Percentiles rank a stretch among this genome's conserved stretches.
Evolutionary conservation across 2,797 vertebrate species (phyloP).

Genomic region (Pempheris klunzingeri): DNA sequence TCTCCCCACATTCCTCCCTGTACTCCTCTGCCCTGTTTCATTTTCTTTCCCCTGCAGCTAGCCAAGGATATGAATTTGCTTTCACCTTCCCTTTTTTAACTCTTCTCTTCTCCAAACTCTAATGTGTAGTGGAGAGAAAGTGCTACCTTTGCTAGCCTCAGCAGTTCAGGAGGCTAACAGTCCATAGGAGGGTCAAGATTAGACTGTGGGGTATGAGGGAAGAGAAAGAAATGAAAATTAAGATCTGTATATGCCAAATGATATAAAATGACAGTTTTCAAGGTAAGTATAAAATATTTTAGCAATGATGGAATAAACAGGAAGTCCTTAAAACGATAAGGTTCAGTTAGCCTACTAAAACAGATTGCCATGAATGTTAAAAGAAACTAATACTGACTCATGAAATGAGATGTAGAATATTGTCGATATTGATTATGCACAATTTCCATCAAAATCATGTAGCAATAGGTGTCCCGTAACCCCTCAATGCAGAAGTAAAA

Average conservation of each 20-base stretch:
- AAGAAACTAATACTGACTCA: not conserved
- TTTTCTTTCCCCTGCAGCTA: slow-evolving; percentile 55
- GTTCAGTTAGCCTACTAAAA: not conserved
- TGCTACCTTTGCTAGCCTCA: slow-evolving; percentile 39
- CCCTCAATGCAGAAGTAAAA: not conserved
- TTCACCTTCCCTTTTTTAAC: slow-evolving; percentile 47
- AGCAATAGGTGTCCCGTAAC: too few relatives aligned
- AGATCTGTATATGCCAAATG: not conserved
- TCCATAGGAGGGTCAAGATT: slow-evolving; percentile 9
- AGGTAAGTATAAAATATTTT: not conserved
- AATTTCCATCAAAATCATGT: not conserved
- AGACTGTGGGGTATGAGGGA: not conserved
- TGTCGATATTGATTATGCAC: not conserved
- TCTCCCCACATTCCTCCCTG: not conserved
- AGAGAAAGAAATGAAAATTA: not conserved
- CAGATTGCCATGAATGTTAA: not conserved
- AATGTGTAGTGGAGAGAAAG: slow-evolving; percentile 10
- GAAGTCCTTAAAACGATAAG: not conserved
- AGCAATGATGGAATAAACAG: not conserved
- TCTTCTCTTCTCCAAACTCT: slow-evolving; percentile 34
- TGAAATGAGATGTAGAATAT: not conserved
- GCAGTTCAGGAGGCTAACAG: slow-evolving; percentile 29
- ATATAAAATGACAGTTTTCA: not conserved
- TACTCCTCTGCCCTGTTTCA: slow-evolving; percentile 38
- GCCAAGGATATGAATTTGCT: slow-evolving; percentile 43